Evolutionary conservation across 2,797 vertebrate genomes (phyloP), one percentile per base, ranked within the genome.

Genomic region (Merluccius polli): DNA sequence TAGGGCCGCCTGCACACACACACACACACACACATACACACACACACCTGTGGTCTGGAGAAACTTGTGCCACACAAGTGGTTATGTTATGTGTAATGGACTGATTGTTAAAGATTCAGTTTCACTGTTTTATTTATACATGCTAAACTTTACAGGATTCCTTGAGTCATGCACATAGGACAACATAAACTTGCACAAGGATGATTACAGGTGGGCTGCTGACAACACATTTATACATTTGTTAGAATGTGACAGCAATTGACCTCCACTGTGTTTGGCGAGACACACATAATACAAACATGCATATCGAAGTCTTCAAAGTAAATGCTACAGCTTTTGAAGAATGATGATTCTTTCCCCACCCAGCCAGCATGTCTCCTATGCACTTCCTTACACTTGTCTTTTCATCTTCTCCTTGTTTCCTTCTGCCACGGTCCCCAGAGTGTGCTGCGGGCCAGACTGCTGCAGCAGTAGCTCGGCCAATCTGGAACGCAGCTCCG

Each of bases 381-480:
- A 78, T 84, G 89, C 89, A 89, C 85, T 89, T 91, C 87, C 93
- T 94, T 94, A 94, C 94, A 91, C 92, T 93, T 90, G 93, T 94
- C 93, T 93, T 93, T 94, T 95, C 93, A 94, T 94, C 90, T 92
- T 92, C 88, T 93, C 92, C 88, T 91, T 85, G 88, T 92, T 90
- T 82, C 82, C 86, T 88, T 92, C 89, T 91, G 87, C 91, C 89
- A 89, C 91, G 88, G 86, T 92, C 91, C 91, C 91, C 73, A 85
- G 93, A 91, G 91, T 91, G 93, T 91, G 93, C 94, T 94, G 92
- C 81, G 88, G 93, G 93, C 91, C 92, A 92, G 91, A 93, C 91
- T 90, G 93, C 90, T 94, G 93, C 93, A 92, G 93, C 93, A 94
- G 92, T 87, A 95, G 89, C 90, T 94, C 93, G 88, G 93, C 94